Evolutionary conservation across 1,140 invertebrate species (phyloP).

Genomic region (Brachionus calyciflorus): DNA sequence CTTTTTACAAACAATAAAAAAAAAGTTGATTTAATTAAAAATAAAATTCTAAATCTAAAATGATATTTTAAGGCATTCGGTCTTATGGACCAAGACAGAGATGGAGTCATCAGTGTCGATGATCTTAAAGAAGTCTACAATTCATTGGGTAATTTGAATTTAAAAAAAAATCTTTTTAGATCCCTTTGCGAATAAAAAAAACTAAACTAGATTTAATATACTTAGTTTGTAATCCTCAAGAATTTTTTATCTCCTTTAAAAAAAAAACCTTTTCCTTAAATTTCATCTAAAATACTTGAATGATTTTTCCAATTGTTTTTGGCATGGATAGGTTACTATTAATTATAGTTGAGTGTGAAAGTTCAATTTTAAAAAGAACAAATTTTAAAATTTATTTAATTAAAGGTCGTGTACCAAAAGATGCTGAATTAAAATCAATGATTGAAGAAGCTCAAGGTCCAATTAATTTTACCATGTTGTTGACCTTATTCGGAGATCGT

Average conservation of each 20-base stretch:
- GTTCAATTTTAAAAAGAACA: background rate
- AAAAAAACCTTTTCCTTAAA: background rate
- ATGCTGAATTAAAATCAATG: conserved; percentile 88
- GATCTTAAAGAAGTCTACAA: conserved; percentile 93
- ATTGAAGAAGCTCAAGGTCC: conserved; percentile 81
- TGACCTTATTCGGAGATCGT: conserved; percentile 79
- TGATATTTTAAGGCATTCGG: conserved; percentile 81
- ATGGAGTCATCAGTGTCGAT: conserved; percentile 90
- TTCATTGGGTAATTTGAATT: conserved; percentile 70
- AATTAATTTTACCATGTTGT: conserved; percentile 89
- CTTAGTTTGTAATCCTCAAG: background rate
- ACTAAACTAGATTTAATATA: background rate
- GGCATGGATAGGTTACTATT: too few species aligned
- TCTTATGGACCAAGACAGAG: conserved; percentile 97
- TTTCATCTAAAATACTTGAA: too few species aligned
- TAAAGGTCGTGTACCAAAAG: conserved; percentile 70
- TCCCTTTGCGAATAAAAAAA: background rate
- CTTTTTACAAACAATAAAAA: too few species aligned
- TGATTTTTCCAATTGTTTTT: too few species aligned
- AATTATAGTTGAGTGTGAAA: too few species aligned
- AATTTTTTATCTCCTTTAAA: too few species aligned
- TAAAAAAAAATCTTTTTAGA: background rate
- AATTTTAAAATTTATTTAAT: background rate
- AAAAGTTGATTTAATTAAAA: background rate
- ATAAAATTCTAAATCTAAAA: conserved; percentile 63